These are phyloP conservation scores for Phaonia tiefii DNA, from an alignment of 2,888 invertebrate genomes.

Conservation along the genomic window DNA sequence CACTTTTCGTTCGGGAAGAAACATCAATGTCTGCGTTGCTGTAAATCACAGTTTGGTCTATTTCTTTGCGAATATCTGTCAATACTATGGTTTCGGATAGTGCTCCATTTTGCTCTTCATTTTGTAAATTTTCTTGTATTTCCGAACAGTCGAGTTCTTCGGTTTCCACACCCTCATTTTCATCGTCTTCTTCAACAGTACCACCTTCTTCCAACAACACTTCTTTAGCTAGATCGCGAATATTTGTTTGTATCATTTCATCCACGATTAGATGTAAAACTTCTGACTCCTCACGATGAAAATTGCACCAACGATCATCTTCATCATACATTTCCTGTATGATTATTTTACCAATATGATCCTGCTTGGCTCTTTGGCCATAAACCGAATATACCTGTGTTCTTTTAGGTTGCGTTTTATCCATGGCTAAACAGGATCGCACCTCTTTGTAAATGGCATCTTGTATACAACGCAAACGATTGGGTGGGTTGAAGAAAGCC, in stretches of 20 bases:
- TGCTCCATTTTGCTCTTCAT: conserved; percentile 13
- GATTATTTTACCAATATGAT: conserved; percentile 87
- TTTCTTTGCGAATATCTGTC: conserved; percentile 46
- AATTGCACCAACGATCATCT: conserved; percentile 88
- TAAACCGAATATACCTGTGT: conserved; percentile 71
- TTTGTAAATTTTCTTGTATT: conserved; percentile 27
- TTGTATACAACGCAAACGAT: conserved; percentile 81
- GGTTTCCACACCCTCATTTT: conserved; percentile 13
- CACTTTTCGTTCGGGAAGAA: no score
- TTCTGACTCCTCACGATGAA: conserved; percentile 86
- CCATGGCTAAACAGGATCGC: conserved; percentile 82
- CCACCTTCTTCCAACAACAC: conserved; percentile 68
- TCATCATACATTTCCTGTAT: conserved; percentile 87
- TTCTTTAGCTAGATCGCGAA: conserved; percentile 79
- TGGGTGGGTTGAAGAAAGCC: conserved; percentile 80
- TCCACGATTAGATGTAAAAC: conserved; percentile 84
- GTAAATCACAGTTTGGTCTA: conserved; percentile 28
- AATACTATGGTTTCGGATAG: conserved; percentile 50
- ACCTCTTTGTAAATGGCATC: conserved; percentile 81
- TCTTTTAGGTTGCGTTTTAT: conserved; percentile 80
- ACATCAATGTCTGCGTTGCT: neutral
- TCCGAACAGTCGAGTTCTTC: conserved; percentile 26
- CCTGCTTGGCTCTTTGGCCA: conserved; percentile 85
- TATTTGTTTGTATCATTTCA: conserved; percentile 82
- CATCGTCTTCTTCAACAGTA: conserved; percentile 35